Evolutionary conservation across 1,140 invertebrate species (phyloP).

Genomic region (Dreissena rostriformis): DNA sequence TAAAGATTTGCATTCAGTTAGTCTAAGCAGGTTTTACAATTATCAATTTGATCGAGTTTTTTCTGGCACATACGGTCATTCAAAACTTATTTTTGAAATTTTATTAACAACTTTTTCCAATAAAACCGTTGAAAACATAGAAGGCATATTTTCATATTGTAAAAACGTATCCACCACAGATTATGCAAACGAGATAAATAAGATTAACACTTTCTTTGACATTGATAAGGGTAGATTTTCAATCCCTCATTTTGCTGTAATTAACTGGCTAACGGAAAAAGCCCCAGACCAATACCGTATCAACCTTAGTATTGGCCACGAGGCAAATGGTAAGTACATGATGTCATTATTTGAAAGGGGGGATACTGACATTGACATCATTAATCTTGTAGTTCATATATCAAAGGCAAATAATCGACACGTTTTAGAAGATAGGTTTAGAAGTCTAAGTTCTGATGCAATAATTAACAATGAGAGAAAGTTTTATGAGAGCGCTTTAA

Average conservation of each 20-base stretch:
- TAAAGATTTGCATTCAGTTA: background rate
- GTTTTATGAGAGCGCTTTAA: background rate
- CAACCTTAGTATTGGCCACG: background rate
- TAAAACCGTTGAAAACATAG: background rate
- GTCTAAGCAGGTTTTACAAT: background rate
- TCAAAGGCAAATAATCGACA: background rate
- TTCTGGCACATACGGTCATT: background rate
- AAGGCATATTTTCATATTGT: background rate
- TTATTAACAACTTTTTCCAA: conserved; percentile 4
- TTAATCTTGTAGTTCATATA: conserved; percentile 1
- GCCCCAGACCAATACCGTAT: background rate
- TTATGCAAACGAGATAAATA: background rate
- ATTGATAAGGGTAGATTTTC: background rate
- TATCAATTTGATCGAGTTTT: conserved; percentile 9
- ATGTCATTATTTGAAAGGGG: background rate
- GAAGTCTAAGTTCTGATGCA: background rate
- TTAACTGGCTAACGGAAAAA: background rate
- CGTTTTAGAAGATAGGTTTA: background rate
- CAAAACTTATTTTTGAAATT: conserved; percentile 22
- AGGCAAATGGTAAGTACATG: conserved; percentile 2
- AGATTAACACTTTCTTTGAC: background rate
- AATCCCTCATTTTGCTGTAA: background rate
- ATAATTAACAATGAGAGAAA: background rate
- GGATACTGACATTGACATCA: background rate
- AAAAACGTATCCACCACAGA: background rate